Percentiles rank a stretch among this genome's conserved stretches.
These are phyloP conservation scores for Pseudopodoces humilis DNA, from an alignment of 2,113 vertebrate genomes.

Conservation along the genomic window DNA sequence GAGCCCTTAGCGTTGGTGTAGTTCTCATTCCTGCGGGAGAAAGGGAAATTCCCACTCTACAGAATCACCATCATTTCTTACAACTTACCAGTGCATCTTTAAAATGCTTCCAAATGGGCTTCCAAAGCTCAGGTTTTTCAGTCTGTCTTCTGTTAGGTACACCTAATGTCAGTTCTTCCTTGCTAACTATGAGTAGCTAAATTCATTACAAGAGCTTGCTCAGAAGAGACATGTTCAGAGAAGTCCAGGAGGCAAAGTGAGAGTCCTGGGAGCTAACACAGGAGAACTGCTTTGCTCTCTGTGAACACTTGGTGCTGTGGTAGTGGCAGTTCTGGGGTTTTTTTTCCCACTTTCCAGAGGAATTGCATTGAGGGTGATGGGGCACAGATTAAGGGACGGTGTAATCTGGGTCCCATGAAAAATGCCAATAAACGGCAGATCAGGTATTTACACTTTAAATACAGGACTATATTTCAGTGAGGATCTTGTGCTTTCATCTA, in stretches of 20 bases:
- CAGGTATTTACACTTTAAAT: not conserved
- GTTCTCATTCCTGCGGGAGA: rapidly evolving
- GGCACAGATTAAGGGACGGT: not conserved
- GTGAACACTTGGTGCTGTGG: rapidly evolving
- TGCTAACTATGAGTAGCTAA: not conserved
- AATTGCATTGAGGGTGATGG: not conserved
- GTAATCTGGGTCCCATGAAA: not conserved
- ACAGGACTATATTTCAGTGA: not conserved
- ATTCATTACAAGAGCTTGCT: not conserved
- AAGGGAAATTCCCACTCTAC: not conserved
- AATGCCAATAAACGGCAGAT: not conserved
- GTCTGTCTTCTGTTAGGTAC: not conserved
- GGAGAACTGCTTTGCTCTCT: not conserved
- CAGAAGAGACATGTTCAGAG: not conserved
- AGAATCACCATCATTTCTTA: not conserved
- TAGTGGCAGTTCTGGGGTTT: not conserved
- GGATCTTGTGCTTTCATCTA: not conserved
- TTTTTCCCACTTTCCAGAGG: not conserved
- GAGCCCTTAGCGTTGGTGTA: not conserved
- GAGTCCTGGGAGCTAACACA: not conserved
- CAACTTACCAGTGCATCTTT: not conserved
- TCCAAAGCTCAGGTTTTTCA: not conserved
- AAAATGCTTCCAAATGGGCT: not conserved
- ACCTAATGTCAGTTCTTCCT: not conserved
- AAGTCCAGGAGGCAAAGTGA: not conserved